Evolutionary conservation across 2,113 vertebrate species (phyloP).

Genomic region (Xenopus borealis): DNA sequence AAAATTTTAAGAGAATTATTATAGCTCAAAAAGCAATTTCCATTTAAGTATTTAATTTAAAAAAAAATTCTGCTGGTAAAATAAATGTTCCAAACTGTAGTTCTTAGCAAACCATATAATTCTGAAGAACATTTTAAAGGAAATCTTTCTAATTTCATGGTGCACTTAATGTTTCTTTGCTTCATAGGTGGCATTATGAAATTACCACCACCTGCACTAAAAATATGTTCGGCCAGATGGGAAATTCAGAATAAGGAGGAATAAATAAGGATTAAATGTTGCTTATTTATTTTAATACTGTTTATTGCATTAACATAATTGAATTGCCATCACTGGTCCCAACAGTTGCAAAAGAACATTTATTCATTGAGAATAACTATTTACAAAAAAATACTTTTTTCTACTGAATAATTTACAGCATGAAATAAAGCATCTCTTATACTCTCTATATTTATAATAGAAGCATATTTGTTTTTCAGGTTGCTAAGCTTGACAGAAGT

Average conservation of each 20-base stretch:
- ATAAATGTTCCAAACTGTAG: background rate
- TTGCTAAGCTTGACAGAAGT: too few relatives aligned
- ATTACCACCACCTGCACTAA: conserved; percentile 33
- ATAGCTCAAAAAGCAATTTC: background rate
- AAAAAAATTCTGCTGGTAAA: background rate
- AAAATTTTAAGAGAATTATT: too few relatives aligned
- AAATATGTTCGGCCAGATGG: conserved; percentile 42
- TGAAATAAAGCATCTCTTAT: too few relatives aligned
- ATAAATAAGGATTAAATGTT: conserved; percentile 35
- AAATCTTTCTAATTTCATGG: conserved; percentile 10
- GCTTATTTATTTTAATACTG: conserved; percentile 44
- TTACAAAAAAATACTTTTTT: background rate
- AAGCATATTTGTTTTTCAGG: too few relatives aligned
- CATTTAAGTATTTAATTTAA: background rate
- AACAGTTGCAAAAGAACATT: conserved; percentile 20
- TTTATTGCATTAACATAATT: conserved; percentile 35
- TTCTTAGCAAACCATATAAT: background rate
- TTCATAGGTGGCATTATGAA: conserved; percentile 40
- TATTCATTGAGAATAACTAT: conserved; percentile 6
- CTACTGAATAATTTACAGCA: background rate
- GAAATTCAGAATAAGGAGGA: conserved; percentile 34
- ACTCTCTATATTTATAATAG: too few relatives aligned
- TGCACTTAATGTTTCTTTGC: conserved; percentile 27
- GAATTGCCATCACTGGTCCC: conserved; percentile 26
- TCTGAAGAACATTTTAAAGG: conserved; percentile 4